A percentile compares a stretch with the other conserved stretches of the same genome.
Conservation (phyloP, 2,797 vertebrate species). For the Natrix natrix region DNA sequence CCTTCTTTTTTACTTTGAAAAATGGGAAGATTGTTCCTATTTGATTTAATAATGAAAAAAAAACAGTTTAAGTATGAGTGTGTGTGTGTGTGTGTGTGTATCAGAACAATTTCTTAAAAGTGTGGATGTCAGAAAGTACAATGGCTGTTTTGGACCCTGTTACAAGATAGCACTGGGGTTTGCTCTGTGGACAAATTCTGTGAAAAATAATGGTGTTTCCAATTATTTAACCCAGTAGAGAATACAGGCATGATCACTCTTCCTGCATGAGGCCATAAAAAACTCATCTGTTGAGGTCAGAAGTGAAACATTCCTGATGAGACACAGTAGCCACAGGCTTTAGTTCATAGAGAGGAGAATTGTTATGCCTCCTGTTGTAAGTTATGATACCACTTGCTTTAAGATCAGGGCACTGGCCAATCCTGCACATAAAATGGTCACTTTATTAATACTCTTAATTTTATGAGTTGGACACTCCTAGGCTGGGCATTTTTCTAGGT, state of each 20-base stretch:
- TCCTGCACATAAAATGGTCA: neutral
- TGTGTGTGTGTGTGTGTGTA: no score
- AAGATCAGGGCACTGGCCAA: neutral
- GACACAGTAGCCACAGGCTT: rapidly evolving
- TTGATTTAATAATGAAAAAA: conserved; percentile 53
- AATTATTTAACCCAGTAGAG: neutral
- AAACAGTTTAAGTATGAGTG: conserved; percentile 42
- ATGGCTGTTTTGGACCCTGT: conserved; percentile 35
- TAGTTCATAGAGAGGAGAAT: neutral
- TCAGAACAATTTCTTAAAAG: conserved; percentile 13
- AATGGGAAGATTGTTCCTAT: conserved; percentile 14
- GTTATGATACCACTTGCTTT: rapidly evolving
- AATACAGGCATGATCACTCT: neutral
- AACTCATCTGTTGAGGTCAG: rapidly evolving
- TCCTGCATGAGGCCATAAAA: neutral
- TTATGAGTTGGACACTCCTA: neutral
- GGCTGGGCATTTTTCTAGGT: neutral
- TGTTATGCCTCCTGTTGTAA: neutral
- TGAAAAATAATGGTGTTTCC: neutral
- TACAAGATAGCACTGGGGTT: rapidly evolving
- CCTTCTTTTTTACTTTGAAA: conserved; percentile 55
- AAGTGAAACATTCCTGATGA: neutral
- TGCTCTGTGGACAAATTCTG: neutral
- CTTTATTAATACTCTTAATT: rapidly evolving
- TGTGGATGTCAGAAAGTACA: conserved; percentile 42